Conservation (phyloP, 2,888 invertebrate species). For the Pimpla rufipes region DNA sequence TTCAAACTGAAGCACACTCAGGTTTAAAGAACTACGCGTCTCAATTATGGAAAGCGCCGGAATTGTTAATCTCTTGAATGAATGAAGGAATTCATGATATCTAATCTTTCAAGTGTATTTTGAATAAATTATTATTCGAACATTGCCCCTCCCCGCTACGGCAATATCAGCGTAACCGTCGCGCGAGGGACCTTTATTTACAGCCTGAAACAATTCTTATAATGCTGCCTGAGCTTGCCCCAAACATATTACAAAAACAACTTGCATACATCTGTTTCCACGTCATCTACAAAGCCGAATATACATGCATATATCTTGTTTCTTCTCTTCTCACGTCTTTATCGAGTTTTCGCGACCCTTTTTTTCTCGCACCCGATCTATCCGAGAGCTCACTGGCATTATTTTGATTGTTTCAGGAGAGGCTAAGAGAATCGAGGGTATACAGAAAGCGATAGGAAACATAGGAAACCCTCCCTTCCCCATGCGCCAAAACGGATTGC, state of each 20-base stretch:
- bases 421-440: slow-evolving; percentile 78
- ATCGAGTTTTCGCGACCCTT: slow-evolving; percentile 50
- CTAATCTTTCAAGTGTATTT: no score
- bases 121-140: background rate
- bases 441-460: slow-evolving; percentile 60
- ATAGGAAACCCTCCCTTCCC: slow-evolving; percentile 42
- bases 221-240: slow-evolving; percentile 84
- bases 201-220: slow-evolving; percentile 85
- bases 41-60: no score
- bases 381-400: slow-evolving; percentile 83
- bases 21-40: no score
- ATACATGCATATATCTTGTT: slow-evolving; percentile 37
- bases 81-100: no score
- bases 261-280: slow-evolving; percentile 41
- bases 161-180: background rate
- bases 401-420: slow-evolving; percentile 88
- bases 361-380: slow-evolving; percentile 57
- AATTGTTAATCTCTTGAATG: no score
- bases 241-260: slow-evolving; percentile 52
- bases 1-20: no score
- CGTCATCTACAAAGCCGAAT: slow-evolving; percentile 36
- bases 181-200: slow-evolving; percentile 72
- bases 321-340: slow-evolving; percentile 43
- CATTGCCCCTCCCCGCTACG: no score
- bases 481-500: slow-evolving; percentile 11